A percentile compares a stretch with the other conserved stretches of the same genome.
These are phyloP conservation scores for Stenichneumon culpator DNA, from an alignment of 2,888 invertebrate genomes.

Conservation along the genomic window DNA sequence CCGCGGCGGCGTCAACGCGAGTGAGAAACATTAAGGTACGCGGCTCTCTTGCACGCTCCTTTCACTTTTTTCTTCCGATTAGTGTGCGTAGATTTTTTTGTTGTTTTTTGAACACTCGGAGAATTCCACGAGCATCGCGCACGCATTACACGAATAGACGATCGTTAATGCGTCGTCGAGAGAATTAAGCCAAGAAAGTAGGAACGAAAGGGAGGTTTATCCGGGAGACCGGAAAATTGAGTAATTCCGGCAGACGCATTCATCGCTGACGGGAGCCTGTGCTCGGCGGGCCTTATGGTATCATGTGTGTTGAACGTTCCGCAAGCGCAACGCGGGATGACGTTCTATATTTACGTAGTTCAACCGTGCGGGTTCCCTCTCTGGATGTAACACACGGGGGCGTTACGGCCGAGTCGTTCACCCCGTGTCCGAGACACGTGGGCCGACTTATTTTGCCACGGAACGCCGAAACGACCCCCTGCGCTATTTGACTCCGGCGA, in stretches of 20 bases:
- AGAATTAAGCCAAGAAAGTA: conserved; percentile 3
- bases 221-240: conserved; percentile 50
- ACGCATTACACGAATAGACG: conserved; percentile 39
- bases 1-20: conserved; percentile 34
- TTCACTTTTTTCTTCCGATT: conserved; percentile 7
- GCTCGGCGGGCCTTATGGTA: conserved; percentile 55
- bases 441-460: conserved; percentile 25
- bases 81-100: neutral
- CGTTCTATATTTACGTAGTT: conserved; percentile 75
- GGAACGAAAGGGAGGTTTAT: conserved; percentile 1
- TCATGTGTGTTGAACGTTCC: conserved; percentile 42
- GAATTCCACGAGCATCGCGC: neutral
- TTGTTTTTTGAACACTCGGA: neutral
- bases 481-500: conserved; percentile 38
- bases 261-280: conserved; percentile 17
- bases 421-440: conserved; percentile 66
- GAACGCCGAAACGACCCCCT: conserved; percentile 63
- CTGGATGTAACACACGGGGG: conserved; percentile 37
- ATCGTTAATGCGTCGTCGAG: conserved; percentile 50
- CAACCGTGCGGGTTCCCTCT: conserved; percentile 43
- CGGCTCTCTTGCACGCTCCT: conserved; percentile 25
- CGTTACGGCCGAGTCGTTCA: conserved; percentile 69
- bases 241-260: conserved; percentile 26
- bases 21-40: conserved; percentile 36
- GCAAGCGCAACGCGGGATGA: conserved; percentile 67